Percentiles rank a stretch among this genome's conserved stretches.
These are phyloP conservation scores for Caloenas nicobarica DNA, from an alignment of 2,113 vertebrate genomes.

Conservation along the genomic window DNA sequence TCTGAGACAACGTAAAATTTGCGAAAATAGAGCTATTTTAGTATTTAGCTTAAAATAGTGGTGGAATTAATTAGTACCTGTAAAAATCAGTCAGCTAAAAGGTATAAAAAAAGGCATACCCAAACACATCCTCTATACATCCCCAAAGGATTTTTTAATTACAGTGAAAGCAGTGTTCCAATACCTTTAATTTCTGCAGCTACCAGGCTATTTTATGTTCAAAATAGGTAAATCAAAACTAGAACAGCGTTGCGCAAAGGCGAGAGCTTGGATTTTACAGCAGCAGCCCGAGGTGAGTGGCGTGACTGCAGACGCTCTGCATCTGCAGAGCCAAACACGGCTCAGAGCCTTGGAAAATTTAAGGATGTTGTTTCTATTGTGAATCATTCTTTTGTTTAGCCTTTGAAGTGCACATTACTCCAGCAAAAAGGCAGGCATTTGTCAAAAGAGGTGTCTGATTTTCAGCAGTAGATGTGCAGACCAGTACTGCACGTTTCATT, in stretches of 20 bases:
- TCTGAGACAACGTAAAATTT: neutral
- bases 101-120: neutral
- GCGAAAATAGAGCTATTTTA: neutral
- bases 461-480: neutral
- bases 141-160: neutral
- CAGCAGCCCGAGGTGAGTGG: neutral
- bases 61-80: neutral
- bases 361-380: neutral
- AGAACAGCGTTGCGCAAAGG: neutral
- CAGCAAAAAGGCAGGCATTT: neutral
- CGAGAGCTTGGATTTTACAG: conserved; percentile 14
- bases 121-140: neutral
- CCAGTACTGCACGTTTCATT: neutral
- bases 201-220: conserved; percentile 2
- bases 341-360: neutral
- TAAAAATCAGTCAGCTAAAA: neutral
- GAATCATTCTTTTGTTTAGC: neutral
- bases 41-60: neutral
- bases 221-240: conserved; percentile 11
- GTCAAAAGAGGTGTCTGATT: neutral
- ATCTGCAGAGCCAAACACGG: conserved; percentile 11
- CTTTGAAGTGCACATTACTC: neutral
- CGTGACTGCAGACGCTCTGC: neutral
- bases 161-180: neutral
- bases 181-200: conserved; percentile 2